A percentile compares a stretch with the other conserved stretches of the same genome.
Conservation (phyloP, 2,113 vertebrate species). For the Morone chrysops region DNA sequence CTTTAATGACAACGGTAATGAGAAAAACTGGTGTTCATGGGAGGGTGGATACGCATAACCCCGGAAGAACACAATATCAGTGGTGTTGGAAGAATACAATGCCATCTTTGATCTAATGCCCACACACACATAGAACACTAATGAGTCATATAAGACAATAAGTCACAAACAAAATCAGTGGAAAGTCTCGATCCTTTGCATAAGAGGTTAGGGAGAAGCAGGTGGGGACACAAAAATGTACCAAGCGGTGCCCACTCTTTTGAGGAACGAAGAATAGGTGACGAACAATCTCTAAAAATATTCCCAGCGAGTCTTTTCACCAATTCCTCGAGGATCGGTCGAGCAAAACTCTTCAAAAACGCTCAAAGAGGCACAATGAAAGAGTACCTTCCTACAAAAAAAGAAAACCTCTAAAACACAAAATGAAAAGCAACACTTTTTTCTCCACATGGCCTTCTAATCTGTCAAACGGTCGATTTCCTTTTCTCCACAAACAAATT, state of each 20-base stretch:
- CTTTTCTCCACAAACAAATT: constrained; percentile 15
- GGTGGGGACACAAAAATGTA: background rate
- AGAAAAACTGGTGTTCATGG: constrained; percentile 68
- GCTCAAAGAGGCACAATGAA: background rate
- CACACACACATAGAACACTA: constrained; percentile 17
- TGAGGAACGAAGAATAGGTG: background rate
- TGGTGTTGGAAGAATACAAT: constrained; percentile 68
- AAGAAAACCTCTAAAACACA: background rate
- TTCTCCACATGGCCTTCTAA: background rate
- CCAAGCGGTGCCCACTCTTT: background rate
- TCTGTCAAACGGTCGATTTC: background rate
- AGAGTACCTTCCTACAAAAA: background rate
- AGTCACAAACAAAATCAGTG: constrained; percentile 25
- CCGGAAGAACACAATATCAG: constrained; percentile 51
- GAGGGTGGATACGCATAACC: constrained; percentile 46
- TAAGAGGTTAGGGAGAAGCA: background rate
- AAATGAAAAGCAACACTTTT: background rate
- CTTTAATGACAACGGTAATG: constrained; percentile 55
- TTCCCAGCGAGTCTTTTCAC: background rate
- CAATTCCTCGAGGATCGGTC: background rate
- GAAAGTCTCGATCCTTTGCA: constrained; percentile 41
- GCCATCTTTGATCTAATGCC: constrained; percentile 79
- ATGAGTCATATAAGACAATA: constrained; percentile 67
- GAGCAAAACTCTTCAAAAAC: background rate
- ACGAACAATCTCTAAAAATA: constrained; percentile 2